phyloP scores from a whole-genome alignment of 2,888 invertebrate species.

The Tenodera sinensis region DNA sequence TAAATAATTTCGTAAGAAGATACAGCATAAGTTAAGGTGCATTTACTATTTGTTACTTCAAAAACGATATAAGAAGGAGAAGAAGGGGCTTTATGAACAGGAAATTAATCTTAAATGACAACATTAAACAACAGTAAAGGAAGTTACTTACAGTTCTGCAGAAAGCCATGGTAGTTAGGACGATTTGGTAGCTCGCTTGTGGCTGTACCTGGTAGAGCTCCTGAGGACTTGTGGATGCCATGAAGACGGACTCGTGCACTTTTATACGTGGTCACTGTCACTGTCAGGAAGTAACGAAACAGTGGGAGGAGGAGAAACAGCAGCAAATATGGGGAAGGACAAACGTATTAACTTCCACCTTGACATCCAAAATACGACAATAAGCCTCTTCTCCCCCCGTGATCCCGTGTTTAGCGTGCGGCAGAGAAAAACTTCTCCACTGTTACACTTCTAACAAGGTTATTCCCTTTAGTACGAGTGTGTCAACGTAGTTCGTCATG shows the following conservation, averaged over 20 bases:
- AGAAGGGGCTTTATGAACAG: too few relatives aligned
- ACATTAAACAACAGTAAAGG: too few relatives aligned
- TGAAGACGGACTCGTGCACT: not conserved
- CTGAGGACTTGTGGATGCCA: not conserved
- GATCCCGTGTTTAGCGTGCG: not conserved
- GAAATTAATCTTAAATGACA: too few relatives aligned
- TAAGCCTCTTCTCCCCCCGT: not conserved
- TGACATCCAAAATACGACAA: constrained; percentile 13
- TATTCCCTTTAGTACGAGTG: not conserved
- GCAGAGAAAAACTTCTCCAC: not conserved
- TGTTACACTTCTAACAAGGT: not conserved
- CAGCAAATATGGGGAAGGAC: not conserved
- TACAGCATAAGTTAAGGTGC: too few relatives aligned
- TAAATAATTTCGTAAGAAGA: too few relatives aligned
- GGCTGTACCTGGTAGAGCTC: not conserved
- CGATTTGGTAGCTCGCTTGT: not conserved
- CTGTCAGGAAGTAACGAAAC: constrained; percentile 12
- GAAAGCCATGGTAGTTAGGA: not conserved
- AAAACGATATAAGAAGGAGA: too few relatives aligned
- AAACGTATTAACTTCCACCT: not conserved
- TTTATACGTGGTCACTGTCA: not conserved
- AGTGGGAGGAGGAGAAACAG: not conserved
- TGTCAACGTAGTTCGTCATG: not conserved
- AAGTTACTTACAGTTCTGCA: not conserved
- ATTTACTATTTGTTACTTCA: too few relatives aligned